phyloP scores from a whole-genome alignment of 2,888 invertebrate species.

The Periphyllus acericola region DNA sequence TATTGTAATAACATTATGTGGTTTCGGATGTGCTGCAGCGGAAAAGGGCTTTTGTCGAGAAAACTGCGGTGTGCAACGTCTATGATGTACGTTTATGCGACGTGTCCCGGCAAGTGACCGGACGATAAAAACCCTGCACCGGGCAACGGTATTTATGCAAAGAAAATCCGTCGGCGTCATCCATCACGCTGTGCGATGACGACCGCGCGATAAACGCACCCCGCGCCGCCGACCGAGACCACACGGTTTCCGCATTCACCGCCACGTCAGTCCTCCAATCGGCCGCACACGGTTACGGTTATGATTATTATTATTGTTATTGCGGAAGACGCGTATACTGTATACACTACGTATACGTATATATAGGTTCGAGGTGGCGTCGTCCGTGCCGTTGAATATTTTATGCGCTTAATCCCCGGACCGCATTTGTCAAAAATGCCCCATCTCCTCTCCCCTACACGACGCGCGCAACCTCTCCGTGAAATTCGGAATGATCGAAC shows the following conservation, averaged over 20 bases:
- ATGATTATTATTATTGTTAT: slow-evolving; percentile 22
- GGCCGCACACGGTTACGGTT: neutral
- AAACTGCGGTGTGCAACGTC: neutral
- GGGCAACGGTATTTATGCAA: slow-evolving; percentile 26
- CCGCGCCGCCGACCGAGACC: neutral
- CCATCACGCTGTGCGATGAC: slow-evolving; percentile 46
- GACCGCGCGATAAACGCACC: slow-evolving; percentile 18
- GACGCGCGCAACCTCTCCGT: slow-evolving; percentile 19
- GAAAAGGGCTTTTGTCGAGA: neutral
- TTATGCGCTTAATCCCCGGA: slow-evolving; percentile 57
- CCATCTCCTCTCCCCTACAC: neutral
- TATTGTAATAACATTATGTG: too few species aligned
- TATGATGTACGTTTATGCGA: neutral
- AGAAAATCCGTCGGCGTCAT: slow-evolving; percentile 53
- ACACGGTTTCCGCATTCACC: neutral
- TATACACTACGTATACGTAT: neutral
- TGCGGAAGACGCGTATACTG: neutral
- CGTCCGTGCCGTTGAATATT: slow-evolving; percentile 61
- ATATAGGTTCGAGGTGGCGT: slow-evolving; percentile 2
- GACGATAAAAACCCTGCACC: slow-evolving; percentile 46
- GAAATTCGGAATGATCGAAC: slow-evolving; percentile 60
- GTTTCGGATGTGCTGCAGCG: too few species aligned
- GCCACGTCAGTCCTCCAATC: neutral
- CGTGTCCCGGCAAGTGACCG: slow-evolving; percentile 47
- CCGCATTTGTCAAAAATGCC: slow-evolving; percentile 57